A percentile compares a stretch with the other conserved stretches of the same genome.
Evolutionary conservation across 2,888 invertebrate genomes (phyloP).

Genomic region (Dorcus parallelipipedus): DNA sequence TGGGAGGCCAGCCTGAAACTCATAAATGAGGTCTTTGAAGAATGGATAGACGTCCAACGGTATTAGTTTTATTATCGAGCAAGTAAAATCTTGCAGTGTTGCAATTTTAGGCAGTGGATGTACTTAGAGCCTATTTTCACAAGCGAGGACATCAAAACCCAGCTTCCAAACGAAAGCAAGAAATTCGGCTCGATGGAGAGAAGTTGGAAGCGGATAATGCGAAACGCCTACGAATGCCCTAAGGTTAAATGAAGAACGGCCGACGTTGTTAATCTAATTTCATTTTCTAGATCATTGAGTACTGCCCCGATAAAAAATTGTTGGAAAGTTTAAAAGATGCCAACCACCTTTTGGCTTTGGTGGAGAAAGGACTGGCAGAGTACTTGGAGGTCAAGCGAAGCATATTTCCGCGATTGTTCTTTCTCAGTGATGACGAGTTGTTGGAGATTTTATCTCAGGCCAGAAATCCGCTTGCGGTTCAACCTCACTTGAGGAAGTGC

Average conservation of each 20-base stretch:
- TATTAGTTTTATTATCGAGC: conserved; percentile 34
- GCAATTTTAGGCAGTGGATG: conserved; percentile 65
- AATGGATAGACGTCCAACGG: conserved; percentile 74
- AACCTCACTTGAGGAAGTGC: conserved; percentile 79
- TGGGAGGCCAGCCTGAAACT: conserved; percentile 70
- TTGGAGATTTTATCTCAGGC: conserved; percentile 79
- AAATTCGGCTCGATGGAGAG: conserved; percentile 77
- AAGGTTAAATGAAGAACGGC: conserved; percentile 51
- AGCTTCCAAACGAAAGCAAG: conserved; percentile 74
- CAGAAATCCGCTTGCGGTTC: conserved; percentile 71
- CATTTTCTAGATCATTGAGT: conserved; percentile 57
- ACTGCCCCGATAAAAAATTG: conserved; percentile 62
- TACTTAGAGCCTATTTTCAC: conserved; percentile 81
- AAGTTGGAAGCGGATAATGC: conserved; percentile 76
- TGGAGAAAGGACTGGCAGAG: conserved; percentile 71
- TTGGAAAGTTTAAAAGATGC: conserved; percentile 69
- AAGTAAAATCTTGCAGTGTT: not conserved
- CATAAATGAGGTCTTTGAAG: conserved; percentile 61
- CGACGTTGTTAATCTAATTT: not conserved
- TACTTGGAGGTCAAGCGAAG: conserved; percentile 75
- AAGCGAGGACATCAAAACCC: conserved; percentile 75
- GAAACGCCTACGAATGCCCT: conserved; percentile 64
- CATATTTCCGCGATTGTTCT: conserved; percentile 75
- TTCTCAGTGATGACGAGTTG: conserved; percentile 80
- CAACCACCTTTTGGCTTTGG: conserved; percentile 65